A percentile compares a stretch with the other conserved stretches of the same genome.
Evolutionary conservation across 1,140 invertebrate species (phyloP).

Genomic region (Brachionus sp.): DNA sequence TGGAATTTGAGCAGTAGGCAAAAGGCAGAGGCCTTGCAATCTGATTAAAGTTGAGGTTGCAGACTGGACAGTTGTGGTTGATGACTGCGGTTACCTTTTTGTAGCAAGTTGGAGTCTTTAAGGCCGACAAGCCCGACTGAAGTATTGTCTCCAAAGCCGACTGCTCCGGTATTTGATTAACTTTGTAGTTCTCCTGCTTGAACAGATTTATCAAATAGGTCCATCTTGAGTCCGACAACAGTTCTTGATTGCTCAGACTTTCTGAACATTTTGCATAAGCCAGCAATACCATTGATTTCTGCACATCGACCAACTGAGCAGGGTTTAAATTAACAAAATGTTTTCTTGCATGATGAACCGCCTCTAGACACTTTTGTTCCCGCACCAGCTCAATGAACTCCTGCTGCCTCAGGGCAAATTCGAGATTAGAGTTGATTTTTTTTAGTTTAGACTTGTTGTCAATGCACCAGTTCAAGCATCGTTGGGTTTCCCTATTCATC

Average conservation of each 20-base stretch:
- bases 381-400: conserved; percentile 93
- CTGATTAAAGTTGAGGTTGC: conserved; percentile 78
- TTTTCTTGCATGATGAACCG: conserved; percentile 87
- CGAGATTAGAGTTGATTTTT: conserved; percentile 66
- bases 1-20: conserved; percentile 88
- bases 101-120: conserved; percentile 78
- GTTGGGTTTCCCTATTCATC: conserved; percentile 72
- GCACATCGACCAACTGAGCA: conserved; percentile 76
- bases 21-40: conserved; percentile 81
- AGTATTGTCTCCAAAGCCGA: conserved; percentile 85
- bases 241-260: conserved; percentile 67
- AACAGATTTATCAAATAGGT: conserved; percentile 80
- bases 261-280: conserved; percentile 78
- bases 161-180: conserved; percentile 84
- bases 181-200: conserved; percentile 83
- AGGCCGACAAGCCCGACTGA: conserved; percentile 84
- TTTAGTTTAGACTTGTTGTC: conserved; percentile 93
- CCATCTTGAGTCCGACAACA: conserved; percentile 72
- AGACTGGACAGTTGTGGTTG: conserved; percentile 88
- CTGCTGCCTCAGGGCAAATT: conserved; percentile 83
- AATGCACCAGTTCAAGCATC: conserved; percentile 91
- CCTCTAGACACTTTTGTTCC: conserved; percentile 76
- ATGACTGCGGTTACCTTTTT: conserved; percentile 52
- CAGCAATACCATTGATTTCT: conserved; percentile 88
- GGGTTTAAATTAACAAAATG: conserved; percentile 66